Evolutionary conservation across 2,113 vertebrate genomes (phyloP), one percentile per base, ranked within the genome.

Genomic region (Bos taurus): DNA sequence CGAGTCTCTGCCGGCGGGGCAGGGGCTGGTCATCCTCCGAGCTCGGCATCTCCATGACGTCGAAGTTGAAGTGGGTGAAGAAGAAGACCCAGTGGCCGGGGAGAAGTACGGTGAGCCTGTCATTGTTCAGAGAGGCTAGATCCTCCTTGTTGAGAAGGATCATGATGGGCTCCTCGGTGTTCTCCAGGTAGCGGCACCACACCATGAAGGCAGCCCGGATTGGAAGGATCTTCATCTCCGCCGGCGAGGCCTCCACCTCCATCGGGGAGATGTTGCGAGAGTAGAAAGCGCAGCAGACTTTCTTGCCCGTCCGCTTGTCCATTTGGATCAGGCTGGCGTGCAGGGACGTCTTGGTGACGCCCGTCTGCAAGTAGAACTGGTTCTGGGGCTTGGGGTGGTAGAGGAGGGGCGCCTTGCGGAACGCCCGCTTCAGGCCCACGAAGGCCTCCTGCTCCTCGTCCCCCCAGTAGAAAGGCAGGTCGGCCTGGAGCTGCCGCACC

Each of bases 111-210:
- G 98, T 98, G 97, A 98, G 97, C 98, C 97, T 97, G 98, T 98
- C 96, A 97, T 98, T 96, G 77, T 98, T 98, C 97, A 98, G 97
- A 74, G 98, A 98, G 97, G 98, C 93, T 15, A 98, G 98, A 95
- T 98, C 97, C 98, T 98, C 97, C 28, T 89, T 93, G 83, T 95
- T 95, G 80, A 98, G 95, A 94, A 97, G 98, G 96, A 98, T 97
- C 97, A 98, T 97, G 97, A 98, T 97, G 91, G 98, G 97, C 98
- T 98, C 97, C 97, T 98, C 98, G 97, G 94, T 97, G 97, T 97
- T 98, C 97, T 98, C 98, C 97, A 98, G 98, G 97, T 98, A 98
- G 96, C 87, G 97, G 13, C 87, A 67, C 97, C 98, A 98, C 96
- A 97, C 98, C 74, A 25, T 77, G 88, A 98, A 97, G 97, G 98